Evolutionary conservation across 2,888 invertebrate species (phyloP).

Genomic region (Drosophila histrio): DNA sequence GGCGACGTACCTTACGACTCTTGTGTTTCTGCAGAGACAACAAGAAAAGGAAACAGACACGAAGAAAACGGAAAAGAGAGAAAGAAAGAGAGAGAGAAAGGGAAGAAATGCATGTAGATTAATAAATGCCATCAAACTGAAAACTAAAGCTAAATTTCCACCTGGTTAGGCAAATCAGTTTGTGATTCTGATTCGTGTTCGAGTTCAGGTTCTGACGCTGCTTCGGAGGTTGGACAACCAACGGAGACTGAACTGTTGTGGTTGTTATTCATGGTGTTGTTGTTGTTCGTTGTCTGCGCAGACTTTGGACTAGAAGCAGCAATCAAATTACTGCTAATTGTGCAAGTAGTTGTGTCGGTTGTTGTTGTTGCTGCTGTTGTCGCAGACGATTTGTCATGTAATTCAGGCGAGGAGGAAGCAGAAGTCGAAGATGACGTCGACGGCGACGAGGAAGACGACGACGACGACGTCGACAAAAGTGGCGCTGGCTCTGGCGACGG

Average conservation of each 20-base stretch:
- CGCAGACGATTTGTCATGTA: constrained; percentile 8
- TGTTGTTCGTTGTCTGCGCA: constrained; percentile 13
- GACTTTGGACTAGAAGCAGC: constrained; percentile 15
- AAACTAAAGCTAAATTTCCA: constrained; percentile 28
- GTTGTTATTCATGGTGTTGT: constrained; percentile 7
- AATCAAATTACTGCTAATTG: constrained; percentile 25
- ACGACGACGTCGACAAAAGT: background rate
- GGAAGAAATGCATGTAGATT: constrained; percentile 11
- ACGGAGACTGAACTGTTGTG: constrained; percentile 2
- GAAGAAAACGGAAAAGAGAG: background rate
- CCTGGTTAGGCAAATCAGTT: constrained; percentile 44
- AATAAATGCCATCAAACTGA: constrained; percentile 1
- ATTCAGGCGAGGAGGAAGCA: constrained; percentile 15
- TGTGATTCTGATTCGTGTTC: constrained; percentile 25
- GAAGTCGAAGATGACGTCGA: constrained; percentile 19
- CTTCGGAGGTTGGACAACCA: constrained; percentile 10
- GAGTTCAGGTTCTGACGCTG: constrained; percentile 16
- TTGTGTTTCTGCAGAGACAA: constrained; percentile 10
- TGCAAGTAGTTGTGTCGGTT: constrained; percentile 7
- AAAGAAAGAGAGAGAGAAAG: constrained; percentile 8
- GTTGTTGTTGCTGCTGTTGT: background rate
- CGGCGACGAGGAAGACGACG: background rate
- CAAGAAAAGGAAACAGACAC: background rate
- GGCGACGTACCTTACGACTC: background rate
- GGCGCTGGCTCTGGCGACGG: background rate